Evolutionary conservation across 2,113 vertebrate species (phyloP), one percentile per base, ranked within the genome.

Genomic region (Nothocercus julius): DNA sequence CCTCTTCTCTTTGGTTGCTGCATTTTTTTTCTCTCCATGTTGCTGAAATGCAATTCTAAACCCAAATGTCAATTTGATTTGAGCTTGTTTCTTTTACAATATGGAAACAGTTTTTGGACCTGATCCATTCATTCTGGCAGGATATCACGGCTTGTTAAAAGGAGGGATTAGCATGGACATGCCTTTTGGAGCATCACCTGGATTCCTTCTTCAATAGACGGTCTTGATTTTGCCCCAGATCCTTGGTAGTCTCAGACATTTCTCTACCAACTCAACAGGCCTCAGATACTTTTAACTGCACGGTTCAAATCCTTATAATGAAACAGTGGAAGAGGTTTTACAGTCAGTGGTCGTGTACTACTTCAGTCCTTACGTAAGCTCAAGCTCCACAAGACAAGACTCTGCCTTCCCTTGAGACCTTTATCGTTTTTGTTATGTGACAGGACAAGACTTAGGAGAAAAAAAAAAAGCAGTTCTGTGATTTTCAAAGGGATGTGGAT

Each of bases 241-340:
- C 76, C 64, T 92, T 92, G 82, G 84, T 63, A 91, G 92, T 59
- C 89, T 92, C 64, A 75, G 92, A 72, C 25, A 22, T 82, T 93
- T 85, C 56, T 21, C 49, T 85, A 3, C 67, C 63, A 54, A n/a
- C 76, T 83, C 51, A 61, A 40, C 83, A 85, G 13, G 22, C 59
- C 72, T 93, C 64, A 13, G 40, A 11, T 74, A 14, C 24, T 82
- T 70, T 73, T 67, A 58, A 36, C 14, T 47, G 15, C 51, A 56
- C 32, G 34, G 34, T 69, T 45, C 40, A 56, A 80, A 80, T 84
- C 12, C 44, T 45, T 64, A 40, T 67, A 58, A 22, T 56, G 80
- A 87, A 62, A 54, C 70, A 61, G 19, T 78, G 36, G 21, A 9
- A 92, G 56, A 75, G 34, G 53, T 82, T 75, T 82, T 90, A 63